Evolutionary conservation across 64 coral and sea anemone species (phyloP).

Genomic region (Actinia equina): DNA sequence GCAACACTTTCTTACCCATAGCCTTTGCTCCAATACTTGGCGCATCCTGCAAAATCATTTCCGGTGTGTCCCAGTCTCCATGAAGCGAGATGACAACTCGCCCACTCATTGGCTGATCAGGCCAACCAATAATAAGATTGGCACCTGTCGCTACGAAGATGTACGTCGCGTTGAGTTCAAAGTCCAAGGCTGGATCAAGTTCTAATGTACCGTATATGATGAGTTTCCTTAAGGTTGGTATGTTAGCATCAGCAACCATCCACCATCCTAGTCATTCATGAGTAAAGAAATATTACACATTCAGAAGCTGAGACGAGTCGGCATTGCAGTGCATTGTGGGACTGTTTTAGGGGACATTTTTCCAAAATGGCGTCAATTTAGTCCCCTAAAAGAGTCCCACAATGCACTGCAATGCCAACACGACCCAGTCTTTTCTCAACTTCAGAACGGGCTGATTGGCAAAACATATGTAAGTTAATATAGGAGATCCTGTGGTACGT

Average conservation of each 20-base stretch:
- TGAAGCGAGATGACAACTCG: slow-evolving; percentile 44
- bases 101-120: slow-evolving; percentile 52
- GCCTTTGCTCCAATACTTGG: slow-evolving; percentile 68
- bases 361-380: too few relatives aligned
- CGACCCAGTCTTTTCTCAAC: too few relatives aligned
- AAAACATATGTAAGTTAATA: too few relatives aligned
- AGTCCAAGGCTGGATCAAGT: slow-evolving; percentile 48
- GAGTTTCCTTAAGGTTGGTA: slow-evolving; percentile 56
- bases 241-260: slow-evolving; percentile 67
- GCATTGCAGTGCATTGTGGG: too few relatives aligned
- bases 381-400: too few relatives aligned
- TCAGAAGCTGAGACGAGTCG: too few relatives aligned
- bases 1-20: slow-evolving; percentile 25
- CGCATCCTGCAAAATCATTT: slow-evolving; percentile 47
- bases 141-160: slow-evolving; percentile 45
- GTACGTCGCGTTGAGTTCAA: slow-evolving; percentile 68
- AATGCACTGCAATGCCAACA: too few relatives aligned
- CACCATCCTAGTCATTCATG: slow-evolving; percentile 44
- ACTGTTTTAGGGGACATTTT: too few relatives aligned
- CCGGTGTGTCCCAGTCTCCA: slow-evolving; percentile 62
- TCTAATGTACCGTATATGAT: slow-evolving; percentile 66
- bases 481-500: neutral
- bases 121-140: slow-evolving; percentile 74
- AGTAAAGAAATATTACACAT: neutral
- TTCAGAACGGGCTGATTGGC: too few relatives aligned